These are phyloP conservation scores for Cephus sareptanus DNA, from an alignment of 2,888 invertebrate genomes.

Conservation along the genomic window DNA sequence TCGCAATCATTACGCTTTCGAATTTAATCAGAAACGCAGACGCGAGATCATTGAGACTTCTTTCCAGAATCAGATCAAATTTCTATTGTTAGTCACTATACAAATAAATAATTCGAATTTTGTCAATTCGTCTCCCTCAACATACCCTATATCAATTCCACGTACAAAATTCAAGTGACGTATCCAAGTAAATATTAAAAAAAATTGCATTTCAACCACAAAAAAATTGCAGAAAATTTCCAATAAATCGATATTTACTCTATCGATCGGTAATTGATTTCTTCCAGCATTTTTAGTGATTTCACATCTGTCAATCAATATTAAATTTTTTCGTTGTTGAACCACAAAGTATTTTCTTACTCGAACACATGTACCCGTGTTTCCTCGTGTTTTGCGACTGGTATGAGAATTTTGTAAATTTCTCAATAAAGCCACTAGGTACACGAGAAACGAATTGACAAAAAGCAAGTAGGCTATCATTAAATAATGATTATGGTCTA, in stretches of 20 bases:
- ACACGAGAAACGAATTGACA: background rate
- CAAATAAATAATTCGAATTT: background rate
- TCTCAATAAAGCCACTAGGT: background rate
- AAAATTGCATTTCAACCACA: background rate
- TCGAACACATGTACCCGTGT: background rate
- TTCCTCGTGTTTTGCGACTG: background rate
- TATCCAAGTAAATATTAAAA: background rate
- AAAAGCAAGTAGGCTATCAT: background rate
- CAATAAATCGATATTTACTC: background rate
- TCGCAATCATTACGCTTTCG: background rate
- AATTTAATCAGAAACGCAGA: background rate
- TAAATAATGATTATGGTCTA: background rate
- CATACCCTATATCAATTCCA: background rate
- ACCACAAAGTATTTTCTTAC: background rate
- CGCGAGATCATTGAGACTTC: background rate
- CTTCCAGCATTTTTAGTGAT: no score
- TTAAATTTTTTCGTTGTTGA: background rate
- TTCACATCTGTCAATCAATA: no score
- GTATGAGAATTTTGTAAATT: background rate
- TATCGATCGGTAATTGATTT: background rate
- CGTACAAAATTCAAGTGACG: background rate
- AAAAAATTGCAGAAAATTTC: background rate
- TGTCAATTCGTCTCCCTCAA: background rate
- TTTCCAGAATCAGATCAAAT: background rate
- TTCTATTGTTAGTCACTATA: background rate